These are phyloP conservation scores for Pterocles orientalis DNA, from an alignment of 2,113 vertebrate genomes.

Conservation along the genomic window DNA sequence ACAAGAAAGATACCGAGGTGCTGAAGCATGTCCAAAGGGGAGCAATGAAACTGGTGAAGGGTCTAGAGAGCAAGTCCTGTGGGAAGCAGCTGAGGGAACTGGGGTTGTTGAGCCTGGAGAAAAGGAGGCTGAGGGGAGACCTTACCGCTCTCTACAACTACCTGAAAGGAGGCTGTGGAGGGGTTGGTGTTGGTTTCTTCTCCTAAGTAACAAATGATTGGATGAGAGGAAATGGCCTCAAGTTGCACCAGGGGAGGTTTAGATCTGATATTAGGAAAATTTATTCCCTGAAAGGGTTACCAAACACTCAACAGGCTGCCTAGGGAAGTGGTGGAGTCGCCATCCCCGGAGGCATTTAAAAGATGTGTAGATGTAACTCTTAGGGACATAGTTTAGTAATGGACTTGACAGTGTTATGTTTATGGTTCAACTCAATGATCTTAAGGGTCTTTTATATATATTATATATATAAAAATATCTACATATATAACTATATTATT, in stretches of 20 bases:
- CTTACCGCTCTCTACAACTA: accelerated
- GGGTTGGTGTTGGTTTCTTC: neutral
- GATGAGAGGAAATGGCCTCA: neutral
- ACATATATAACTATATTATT: no score
- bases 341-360: neutral
- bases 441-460: neutral
- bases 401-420: neutral
- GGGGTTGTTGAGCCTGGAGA: neutral
- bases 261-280: neutral
- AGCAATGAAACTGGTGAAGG: neutral
- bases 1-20: neutral
- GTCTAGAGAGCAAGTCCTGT: neutral
- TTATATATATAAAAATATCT: no score
- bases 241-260: neutral
- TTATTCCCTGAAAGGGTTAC: accelerated
- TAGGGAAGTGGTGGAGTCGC: neutral
- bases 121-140: neutral
- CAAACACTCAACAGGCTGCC: neutral
- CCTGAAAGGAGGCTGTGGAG: neutral
- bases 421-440: accelerated
- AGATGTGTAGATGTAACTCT: accelerated
- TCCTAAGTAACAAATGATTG: no score
- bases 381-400: neutral
- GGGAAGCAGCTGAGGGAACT: neutral
- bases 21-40: neutral